These are phyloP conservation scores for Branchipolynoe longqiensis DNA, from an alignment of 2,888 invertebrate species.

Conservation along the genomic window DNA sequence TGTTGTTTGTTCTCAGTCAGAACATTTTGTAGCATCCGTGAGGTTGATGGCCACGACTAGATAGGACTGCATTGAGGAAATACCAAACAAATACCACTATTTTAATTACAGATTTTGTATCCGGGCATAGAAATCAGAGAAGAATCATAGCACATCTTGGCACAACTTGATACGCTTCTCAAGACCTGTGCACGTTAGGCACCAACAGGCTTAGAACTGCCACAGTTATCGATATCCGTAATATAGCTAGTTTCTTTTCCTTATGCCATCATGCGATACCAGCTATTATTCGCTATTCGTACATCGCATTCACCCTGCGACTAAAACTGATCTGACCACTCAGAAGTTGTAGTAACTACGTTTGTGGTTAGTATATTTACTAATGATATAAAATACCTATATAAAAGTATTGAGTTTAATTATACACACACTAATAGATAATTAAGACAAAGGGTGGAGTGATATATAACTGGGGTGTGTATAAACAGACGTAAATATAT, in stretches of 20 bases:
- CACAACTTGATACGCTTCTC: background rate
- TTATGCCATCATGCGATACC: too few relatives aligned
- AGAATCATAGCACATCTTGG: too few relatives aligned
- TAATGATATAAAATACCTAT: slow-evolving; percentile 38
- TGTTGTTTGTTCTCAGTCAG: too few relatives aligned
- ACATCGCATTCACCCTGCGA: too few relatives aligned
- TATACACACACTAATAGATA: slow-evolving; percentile 32
- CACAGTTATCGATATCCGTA: slow-evolving; percentile 39
- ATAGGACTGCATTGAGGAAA: background rate
- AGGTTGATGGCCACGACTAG: too few relatives aligned
- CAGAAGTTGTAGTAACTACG: too few relatives aligned
- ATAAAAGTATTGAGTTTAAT: slow-evolving; percentile 6
- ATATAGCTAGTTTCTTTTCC: background rate
- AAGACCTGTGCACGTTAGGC: slow-evolving; percentile 42
- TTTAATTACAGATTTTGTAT: too few relatives aligned
- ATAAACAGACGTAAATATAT: slow-evolving; percentile 14
- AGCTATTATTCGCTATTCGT: too few relatives aligned
- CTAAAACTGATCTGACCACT: too few relatives aligned
- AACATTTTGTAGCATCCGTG: too few relatives aligned
- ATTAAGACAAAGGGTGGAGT: slow-evolving; percentile 10
- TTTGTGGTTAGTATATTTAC: too few relatives aligned
- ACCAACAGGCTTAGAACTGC: slow-evolving; percentile 47
- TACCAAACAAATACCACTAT: slow-evolving; percentile 37
- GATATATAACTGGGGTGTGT: background rate
- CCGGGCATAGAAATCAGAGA: too few relatives aligned